Evolutionary conservation across 2,888 invertebrate species (phyloP), one percentile per base, ranked within the genome.

Genomic region (Trichopoda pennipes): DNA sequence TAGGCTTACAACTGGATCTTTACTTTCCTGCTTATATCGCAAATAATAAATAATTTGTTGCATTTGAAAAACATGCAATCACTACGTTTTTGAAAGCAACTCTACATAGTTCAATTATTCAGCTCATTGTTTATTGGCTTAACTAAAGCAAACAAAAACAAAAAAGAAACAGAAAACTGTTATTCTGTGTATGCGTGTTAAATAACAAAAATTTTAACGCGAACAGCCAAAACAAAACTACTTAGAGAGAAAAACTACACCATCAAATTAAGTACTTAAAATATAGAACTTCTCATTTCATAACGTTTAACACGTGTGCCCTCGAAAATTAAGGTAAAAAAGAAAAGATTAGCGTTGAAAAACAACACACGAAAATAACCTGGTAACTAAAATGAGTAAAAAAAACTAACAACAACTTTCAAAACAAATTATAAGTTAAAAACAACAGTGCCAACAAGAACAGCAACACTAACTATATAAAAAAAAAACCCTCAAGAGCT

Each of bases 351-450:
- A n/a, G 35, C 28, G 3, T 6, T 28, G 28, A n/a, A 79, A 28
- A 56, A 63, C 4, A 61, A 38, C 19, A 19, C 61, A 60, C 53
- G 23, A 60, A 72, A 51, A 58, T 56, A 66, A 73, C 47, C 28
- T 68, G 55, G 12, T 19, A 49, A 76, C 60, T 53, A 53, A 60
- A 35, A 16, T 14, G 47, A 16, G 17, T 7, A 19, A 28, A 58
- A 64, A 44, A 12, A 55, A 63, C 21, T 49, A 49, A 35, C 32
- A 76, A 63, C 66, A 80, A 80, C 61, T 83, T 77, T 80, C 70
- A 73, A 76, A 80, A 80, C 79, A 79, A 83, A 80, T 80, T 77
- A 80, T 70, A 83, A 80, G 75, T 75, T 69, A 69, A 73, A 77
- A 78, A 70, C 60, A 81, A 81, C 47, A 44, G 44, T 55, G 66